Percentiles rank a stretch among this genome's conserved stretches.
These are phyloP conservation scores for Neoaliturus tenellus DNA, from an alignment of 2,888 invertebrate species.

Conservation along the genomic window DNA sequence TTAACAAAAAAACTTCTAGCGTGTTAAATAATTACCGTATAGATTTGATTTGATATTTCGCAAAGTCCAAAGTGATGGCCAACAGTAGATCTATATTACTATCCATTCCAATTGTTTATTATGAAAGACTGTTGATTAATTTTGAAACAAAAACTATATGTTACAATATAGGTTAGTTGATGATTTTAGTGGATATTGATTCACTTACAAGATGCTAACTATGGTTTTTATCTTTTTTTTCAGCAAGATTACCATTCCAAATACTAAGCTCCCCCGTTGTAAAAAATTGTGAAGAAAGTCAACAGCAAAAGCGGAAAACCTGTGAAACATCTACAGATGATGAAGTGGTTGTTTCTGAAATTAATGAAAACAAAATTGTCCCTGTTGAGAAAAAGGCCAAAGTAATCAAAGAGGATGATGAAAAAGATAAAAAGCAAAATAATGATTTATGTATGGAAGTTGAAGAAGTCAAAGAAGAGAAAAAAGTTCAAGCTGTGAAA, in stretches of 20 bases:
- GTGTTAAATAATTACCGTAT: no score
- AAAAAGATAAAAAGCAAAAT: not conserved
- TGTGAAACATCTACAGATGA: conserved; percentile 20
- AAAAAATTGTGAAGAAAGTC: not conserved
- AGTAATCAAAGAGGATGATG: not conserved
- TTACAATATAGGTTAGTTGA: no score
- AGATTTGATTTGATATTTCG: no score
- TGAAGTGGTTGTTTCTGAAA: not conserved
- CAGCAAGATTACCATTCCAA: conserved; percentile 44
- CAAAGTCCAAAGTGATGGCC: no score
- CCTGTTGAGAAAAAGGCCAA: conserved; percentile 38
- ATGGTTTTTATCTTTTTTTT: conserved; percentile 2
- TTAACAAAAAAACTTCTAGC: no score
- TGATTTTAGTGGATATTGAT: no score
- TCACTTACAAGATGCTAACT: no score
- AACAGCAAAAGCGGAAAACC: conserved; percentile 9
- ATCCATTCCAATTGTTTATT: no score
- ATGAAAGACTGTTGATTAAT: no score
- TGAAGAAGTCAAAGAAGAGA: not conserved
- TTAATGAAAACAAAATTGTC: not conserved
- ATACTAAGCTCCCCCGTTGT: conserved; percentile 14
- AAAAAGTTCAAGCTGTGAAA: not conserved
- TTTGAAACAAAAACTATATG: no score
- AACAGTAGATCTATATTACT: no score
- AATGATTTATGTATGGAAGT: not conserved